Conservation (phyloP, 1,140 invertebrate genomes). For the Drosophila arizonae region DNA sequence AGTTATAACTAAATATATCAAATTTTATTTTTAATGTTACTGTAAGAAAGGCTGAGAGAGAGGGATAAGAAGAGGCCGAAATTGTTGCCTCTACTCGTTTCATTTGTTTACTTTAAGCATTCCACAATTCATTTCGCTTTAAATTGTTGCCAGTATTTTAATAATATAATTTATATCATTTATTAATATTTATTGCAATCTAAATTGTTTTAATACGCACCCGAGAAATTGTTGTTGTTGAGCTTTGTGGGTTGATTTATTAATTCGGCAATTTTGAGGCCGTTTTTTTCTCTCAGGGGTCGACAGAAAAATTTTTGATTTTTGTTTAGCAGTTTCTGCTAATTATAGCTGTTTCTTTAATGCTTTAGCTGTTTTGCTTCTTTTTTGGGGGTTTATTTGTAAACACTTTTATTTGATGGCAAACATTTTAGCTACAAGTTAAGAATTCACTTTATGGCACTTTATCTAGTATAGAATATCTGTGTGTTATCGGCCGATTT, state of each 20-base stretch:
- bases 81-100: slow-evolving; percentile 5
- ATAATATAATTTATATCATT: not conserved
- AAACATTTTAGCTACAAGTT: slow-evolving; percentile 46
- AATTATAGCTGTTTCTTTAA: slow-evolving; percentile 7
- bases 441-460: slow-evolving; percentile 26
- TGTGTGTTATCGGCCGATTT: slow-evolving; percentile 35
- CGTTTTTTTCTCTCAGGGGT: slow-evolving; percentile 35
- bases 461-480: slow-evolving; percentile 7
- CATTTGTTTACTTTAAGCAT: slow-evolving; percentile 34
- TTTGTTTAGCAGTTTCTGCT: slow-evolving; percentile 13
- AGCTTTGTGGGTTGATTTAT: slow-evolving; percentile 77
- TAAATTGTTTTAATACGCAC: slow-evolving; percentile 52
- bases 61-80: not conserved
- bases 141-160: not conserved
- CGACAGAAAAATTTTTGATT: slow-evolving; percentile 13
- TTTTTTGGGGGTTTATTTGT: slow-evolving; percentile 15
- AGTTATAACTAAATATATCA: slow-evolving; percentile 44
- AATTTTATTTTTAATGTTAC: slow-evolving; percentile 36
- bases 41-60: slow-evolving; percentile 20
- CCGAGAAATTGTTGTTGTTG: slow-evolving; percentile 78
- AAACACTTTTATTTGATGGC: slow-evolving; percentile 59
- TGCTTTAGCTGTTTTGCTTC: slow-evolving; percentile 1
- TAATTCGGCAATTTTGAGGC: slow-evolving; percentile 74
- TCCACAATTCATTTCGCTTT: slow-evolving; percentile 23
- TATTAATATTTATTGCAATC: not conserved